Base-by-base conservation (phyloP, 2,113 vertebrate species). In the Ameiurus melas region DNA sequence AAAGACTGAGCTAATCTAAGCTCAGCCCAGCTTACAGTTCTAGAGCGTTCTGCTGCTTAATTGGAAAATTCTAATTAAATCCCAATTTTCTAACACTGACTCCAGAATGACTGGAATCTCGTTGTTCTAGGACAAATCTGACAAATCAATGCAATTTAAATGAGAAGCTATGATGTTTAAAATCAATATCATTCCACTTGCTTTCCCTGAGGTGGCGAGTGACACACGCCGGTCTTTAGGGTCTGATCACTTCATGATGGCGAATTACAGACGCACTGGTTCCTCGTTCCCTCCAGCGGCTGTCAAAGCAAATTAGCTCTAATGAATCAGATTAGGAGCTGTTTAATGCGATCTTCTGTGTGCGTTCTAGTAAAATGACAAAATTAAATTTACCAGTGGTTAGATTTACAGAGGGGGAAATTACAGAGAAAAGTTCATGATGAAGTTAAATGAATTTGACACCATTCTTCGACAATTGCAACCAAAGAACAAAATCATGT, bases 271-370 rank as follows among this genome's bases (percentile, higher is more conserved):
- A 89, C 75, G 62, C 68, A 89, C 60, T 4, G 70, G 47, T 84
- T 89, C 81, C 85, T 89, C 62, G 13, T 84, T 84, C 88, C 73
- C 86, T 87, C 75, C 86, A 87, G 89, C 82, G 55, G 53, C 75
- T 85, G 75, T 87, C 89, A 90, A 87, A 85, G 87, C 86, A 85
- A 87, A 79, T 90, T 90, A 87, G 75, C 36, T 71, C 82, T 90
- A 81, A 87, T 39, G 62, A 77, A 85, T 58, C 43, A 87, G 85
- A 87, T 84, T 47, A 83, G 81, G 71, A 66, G 75, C 25, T 86
- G 62, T 62, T 84, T 60, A 87, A 85, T 87, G 81, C 77, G 39
- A 81, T 87, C 71, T 84, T 87, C 71, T 86, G 25, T 79, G 85
- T 71, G 73, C 86, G 33, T 80, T 87, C 81, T 39, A 80, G 85